Base-by-base conservation (phyloP, 2,888 invertebrate species). In the Tetragonula carbonaria region DNA sequence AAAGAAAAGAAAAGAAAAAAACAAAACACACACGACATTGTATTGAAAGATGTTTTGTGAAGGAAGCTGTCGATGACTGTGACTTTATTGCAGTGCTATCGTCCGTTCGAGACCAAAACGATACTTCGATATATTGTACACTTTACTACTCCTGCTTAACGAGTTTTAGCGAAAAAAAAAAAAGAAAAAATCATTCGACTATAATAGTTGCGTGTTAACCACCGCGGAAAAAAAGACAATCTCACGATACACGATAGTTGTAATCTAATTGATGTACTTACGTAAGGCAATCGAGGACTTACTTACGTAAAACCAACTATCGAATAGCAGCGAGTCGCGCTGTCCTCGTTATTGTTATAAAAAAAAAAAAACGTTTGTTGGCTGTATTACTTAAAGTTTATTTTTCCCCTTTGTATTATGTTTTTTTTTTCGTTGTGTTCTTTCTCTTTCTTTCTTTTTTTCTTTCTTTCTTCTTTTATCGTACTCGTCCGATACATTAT, bases 211-310 rank as follows among this genome's bases (percentile, higher is more conserved):
- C 33, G 68, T n/a, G 51, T 33, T 28, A 55, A 71, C n/a, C 6
- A 57, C 11, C 21, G 57, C n/a, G 55, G 79, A 38, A 33, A 79
- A 82, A 79, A 79, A 74, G 81, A 79, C 81, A 82, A 82, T 82
- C 74, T 62, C 51, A 65, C 4, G 73, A 79, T 55, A 72, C 28
- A 38, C 18, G 67, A 21, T 80, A 59, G 66, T 23, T 53, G 50
- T 80, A 72, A 80, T 80, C 28, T 75, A 75, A 82, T 82, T 33
- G 50, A 72, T 75, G 74, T 72, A 75, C 59, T 77, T 80, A 66
- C 66, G 80, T 67, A 75, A 82, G 72, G 6, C 62, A 50, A 62
- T 72, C 21, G 23, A 67, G 8, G 71, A 21, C 33, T 33, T 21
- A 28, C 71, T 82, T 82, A 72, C 75, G 71, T 73, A 73, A 82